A percentile compares a stretch with the other conserved stretches of the same genome.
Conservation (phyloP, 2,797 vertebrate genomes). For the Meriones psammophilus region DNA sequence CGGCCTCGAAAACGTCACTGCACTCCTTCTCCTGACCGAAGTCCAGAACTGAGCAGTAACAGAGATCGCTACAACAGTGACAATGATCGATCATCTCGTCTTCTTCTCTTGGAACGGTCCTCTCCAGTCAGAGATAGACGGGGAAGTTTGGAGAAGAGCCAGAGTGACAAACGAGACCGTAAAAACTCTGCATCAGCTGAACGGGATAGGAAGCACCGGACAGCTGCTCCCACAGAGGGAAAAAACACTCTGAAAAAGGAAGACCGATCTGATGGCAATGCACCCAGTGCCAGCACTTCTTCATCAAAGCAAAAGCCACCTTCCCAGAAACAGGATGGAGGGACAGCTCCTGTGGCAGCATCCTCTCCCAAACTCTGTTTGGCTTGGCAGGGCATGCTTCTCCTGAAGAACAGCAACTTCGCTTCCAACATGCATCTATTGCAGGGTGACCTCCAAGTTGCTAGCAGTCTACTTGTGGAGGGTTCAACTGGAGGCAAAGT, state of each 20-base stretch:
- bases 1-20: constrained; percentile 94
- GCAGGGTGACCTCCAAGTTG: constrained; percentile 96
- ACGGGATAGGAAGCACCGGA: constrained; percentile 89
- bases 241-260: constrained; percentile 92
- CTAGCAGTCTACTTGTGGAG: constrained; percentile 95
- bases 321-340: constrained; percentile 88
- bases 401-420: constrained; percentile 99
- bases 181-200: constrained; percentile 90
- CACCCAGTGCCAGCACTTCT: constrained; percentile 86
- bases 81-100: constrained; percentile 92
- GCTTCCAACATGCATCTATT: constrained; percentile 99
- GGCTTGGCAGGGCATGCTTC: constrained; percentile 98
- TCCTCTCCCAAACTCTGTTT: constrained; percentile 92
- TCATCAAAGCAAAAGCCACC: constrained; percentile 76
- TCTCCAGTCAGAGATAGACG: constrained; percentile 93
- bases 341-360: constrained; percentile 87
- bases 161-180: constrained; percentile 93
- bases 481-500: constrained; percentile 94
- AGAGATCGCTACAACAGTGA: constrained; percentile 96
- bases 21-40: constrained; percentile 91
- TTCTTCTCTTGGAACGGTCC: constrained; percentile 90
- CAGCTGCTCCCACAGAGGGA: constrained; percentile 84
- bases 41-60: constrained; percentile 94
- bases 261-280: constrained; percentile 89
- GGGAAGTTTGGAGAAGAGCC: constrained; percentile 92